Conservation (phyloP, 1,140 invertebrate species). For the Drosophila kepulauana region DNA sequence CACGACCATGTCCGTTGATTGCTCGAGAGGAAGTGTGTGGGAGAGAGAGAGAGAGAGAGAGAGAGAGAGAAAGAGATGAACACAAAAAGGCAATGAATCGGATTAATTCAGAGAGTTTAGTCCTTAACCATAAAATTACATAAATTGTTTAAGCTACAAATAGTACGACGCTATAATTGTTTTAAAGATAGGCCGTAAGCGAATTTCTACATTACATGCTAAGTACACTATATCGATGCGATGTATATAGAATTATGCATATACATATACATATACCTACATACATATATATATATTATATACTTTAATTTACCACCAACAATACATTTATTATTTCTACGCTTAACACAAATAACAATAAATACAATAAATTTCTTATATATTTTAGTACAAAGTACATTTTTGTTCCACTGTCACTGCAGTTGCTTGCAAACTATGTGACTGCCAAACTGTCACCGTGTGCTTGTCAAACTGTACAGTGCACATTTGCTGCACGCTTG, state of each 20-base stretch:
- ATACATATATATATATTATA: constrained; percentile 44
- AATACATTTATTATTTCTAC: constrained; percentile 67
- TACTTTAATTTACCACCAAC: constrained; percentile 36
- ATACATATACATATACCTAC: constrained; percentile 32
- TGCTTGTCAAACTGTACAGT: constrained; percentile 15
- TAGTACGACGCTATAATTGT: constrained; percentile 72
- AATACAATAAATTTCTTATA: constrained; percentile 66
- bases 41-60: constrained; percentile 1
- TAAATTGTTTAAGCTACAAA: constrained; percentile 40
- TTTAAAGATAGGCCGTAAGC: constrained; percentile 67
- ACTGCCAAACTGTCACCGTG: not conserved
- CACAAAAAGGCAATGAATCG: constrained; percentile 55
- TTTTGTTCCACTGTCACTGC: not conserved
- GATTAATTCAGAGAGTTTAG: constrained; percentile 51
- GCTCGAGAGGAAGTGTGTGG: constrained; percentile 6
- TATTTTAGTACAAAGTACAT: constrained; percentile 57
- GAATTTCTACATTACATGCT: constrained; percentile 60
- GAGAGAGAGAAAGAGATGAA: constrained; percentile 11
- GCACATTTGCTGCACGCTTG: constrained; percentile 8
- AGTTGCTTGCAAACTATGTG: not conserved
- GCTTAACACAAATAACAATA: constrained; percentile 71
- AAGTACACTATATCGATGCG: constrained; percentile 42
- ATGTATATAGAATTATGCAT: constrained; percentile 8
- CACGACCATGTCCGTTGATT: constrained; percentile 44
- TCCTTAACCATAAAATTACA: constrained; percentile 42